phyloP scores from a whole-genome alignment of 37 sponge, comb jelly and placozoan genomes.

The Crambe crambe region DNA sequence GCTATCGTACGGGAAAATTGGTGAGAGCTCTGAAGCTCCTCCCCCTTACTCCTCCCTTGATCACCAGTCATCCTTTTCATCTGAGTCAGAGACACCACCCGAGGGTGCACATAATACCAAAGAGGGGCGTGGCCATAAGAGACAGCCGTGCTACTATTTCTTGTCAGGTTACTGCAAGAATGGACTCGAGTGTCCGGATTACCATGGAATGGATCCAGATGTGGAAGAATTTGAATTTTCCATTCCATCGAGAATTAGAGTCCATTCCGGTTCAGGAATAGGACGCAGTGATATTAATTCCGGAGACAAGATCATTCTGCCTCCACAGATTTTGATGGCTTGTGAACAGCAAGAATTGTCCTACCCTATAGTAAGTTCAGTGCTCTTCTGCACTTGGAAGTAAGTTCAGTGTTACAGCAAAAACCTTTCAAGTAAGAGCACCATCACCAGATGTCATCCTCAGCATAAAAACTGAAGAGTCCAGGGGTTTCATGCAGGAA shows the following conservation, averaged over 20 bases:
- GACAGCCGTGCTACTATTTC: slow-evolving; percentile 47
- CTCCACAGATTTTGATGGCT: slow-evolving; percentile 53
- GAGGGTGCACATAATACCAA: neutral
- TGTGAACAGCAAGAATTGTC: slow-evolving; percentile 68
- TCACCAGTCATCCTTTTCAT: neutral
- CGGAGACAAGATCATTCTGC: slow-evolving; percentile 71
- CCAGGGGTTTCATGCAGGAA: no score
- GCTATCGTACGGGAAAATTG: neutral
- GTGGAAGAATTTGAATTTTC: neutral
- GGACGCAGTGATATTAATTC: slow-evolving; percentile 47
- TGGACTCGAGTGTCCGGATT: slow-evolving; percentile 42
- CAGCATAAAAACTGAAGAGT: no score
- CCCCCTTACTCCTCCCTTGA: neutral
- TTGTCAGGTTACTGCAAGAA: slow-evolving; percentile 41
- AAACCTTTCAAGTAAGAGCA: no score
- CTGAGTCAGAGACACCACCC: neutral
- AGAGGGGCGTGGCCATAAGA: slow-evolving; percentile 8
- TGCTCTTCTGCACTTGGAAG: no score
- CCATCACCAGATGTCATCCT: no score
- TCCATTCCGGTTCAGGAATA: slow-evolving; percentile 29
- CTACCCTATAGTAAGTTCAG: slow-evolving; percentile 51
- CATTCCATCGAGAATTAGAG: slow-evolving; percentile 34
- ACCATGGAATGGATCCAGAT: slow-evolving; percentile 30
- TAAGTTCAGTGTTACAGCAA: no score
- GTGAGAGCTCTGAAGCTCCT: neutral